Base-by-base conservation (phyloP, 2,797 vertebrate species). In the Centroberyx gerrardi region DNA sequence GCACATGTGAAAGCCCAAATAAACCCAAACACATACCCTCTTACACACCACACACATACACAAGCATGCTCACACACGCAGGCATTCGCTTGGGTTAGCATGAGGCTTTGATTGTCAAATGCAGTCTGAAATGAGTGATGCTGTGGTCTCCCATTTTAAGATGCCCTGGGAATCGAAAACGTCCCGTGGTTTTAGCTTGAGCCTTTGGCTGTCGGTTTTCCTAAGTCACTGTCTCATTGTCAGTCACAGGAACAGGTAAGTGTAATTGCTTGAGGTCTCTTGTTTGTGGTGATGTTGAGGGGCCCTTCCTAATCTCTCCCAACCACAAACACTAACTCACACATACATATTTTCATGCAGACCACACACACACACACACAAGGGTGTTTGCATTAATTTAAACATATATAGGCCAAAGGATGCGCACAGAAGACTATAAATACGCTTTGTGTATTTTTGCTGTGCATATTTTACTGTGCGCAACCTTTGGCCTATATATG, bases 51-150 rank as follows among this genome's bases (percentile, higher is more conserved):
- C 51, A 51, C 62, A 62, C 40, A 31, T 46, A 59, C 69, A 72
- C 64, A 83, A 80, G 64, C 61, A 27, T 38, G 58, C 44, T 70
- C 52, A 44, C 18, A 79, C 60, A 68, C 61, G 68, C 68, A 73
- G 61, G 61, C 55, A 6, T 70, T 55, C 38, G 22, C 59, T 48
- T 14, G 17, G 15, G 46, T 48, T 59, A 49, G 38, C 36, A 44
- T 18, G 46, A 75, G 51, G 44, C 29, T 72, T 55, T 59, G 15
- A 12, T 65, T 84, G 59, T 81, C 65, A 62, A 28, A 80, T 62
- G 5, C 22, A 52, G 40, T 62, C 52, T 65, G 62, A 31, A 56
- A 62, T 60, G 52, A 82, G 42, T 68, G 66, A 74, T 71, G 53
- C 18, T 55, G 22, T 46, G 42, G 42, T 46, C 13, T 46, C 42